Base-by-base conservation (phyloP, 2,797 vertebrate genomes). In the Odontamblyopus rebecca region DNA sequence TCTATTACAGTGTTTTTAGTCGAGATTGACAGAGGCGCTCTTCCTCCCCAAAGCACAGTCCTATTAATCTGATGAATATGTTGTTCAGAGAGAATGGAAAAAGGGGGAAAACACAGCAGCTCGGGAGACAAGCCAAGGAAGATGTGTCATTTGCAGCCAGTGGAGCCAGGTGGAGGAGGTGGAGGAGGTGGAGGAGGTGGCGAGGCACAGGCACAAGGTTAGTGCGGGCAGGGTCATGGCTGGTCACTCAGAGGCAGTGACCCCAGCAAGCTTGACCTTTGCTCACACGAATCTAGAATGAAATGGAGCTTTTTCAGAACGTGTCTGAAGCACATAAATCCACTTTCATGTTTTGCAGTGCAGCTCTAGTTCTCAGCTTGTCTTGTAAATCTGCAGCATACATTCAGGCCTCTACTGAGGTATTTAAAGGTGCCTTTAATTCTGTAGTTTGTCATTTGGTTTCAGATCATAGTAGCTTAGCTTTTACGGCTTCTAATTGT, bases 31-130 rank as follows among this genome's bases (percentile, higher is more conserved):
- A 26, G 85, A 72, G 83, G 70, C 54, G 65, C 88, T 84, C 76
- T 78, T 68, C 61, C 72, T 90, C 89, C 88, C 88, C 69, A 62
- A 82, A 60, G 85, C 83, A 80, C 82, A 19, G 68, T 89, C 74
- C 78, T 83, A 86, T 93, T 90, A 89, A 93, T 93, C 88, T 91
- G 86, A 88, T 93, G 91, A 92, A 92, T 92, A 83, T 87, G 85
- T 86, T 81, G 61, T 89, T 85, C 90, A 90, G 82, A 77, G 53
- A 83, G 61, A 72, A 61, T 5, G 72, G 80, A 75, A 68, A 68
- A 68, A 26, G 30, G 32, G 66, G 65, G 30, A 80, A 69, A 88
- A 62, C 74, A 80, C 61, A 80, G 79, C 76, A 84, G 77, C 15
- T 73, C 72, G 75, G 88, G 86, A 84, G 53, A 75, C 76, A 80